Conservation (phyloP, 2,113 vertebrate genomes). For the Crotalus horridus region DNA sequence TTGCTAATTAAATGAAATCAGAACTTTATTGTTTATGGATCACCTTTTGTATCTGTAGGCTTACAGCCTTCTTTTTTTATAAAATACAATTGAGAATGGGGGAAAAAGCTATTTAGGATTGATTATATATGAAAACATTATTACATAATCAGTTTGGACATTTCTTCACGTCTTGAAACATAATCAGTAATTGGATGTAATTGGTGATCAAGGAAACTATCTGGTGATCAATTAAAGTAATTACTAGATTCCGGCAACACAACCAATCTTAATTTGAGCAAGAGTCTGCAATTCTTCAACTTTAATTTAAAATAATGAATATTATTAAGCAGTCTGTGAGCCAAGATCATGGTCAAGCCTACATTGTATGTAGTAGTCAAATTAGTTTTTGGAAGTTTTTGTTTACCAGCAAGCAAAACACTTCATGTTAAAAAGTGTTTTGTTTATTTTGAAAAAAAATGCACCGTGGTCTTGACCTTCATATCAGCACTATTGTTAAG, state of each 20-base stretch:
- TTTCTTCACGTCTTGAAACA: slow-evolving; percentile 89
- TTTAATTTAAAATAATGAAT: slow-evolving; percentile 90
- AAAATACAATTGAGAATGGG: slow-evolving; percentile 79
- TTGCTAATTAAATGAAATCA: slow-evolving; percentile 90
- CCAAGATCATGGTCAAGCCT: slow-evolving; percentile 79
- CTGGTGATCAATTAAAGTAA: slow-evolving; percentile 99
- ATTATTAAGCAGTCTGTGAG: slow-evolving; percentile 81
- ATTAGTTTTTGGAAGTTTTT: slow-evolving; percentile 51
- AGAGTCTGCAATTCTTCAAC: slow-evolving; percentile 92
- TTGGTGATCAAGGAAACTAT: slow-evolving; percentile 96
- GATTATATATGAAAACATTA: slow-evolving; percentile 81
- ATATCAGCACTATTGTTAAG: slow-evolving; percentile 2
- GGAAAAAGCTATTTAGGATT: slow-evolving; percentile 87
- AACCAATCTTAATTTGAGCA: slow-evolving; percentile 90
- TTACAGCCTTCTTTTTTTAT: slow-evolving; percentile 70
- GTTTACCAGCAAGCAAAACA: slow-evolving; percentile 62
- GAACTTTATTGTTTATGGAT: slow-evolving; percentile 88
- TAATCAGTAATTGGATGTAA: slow-evolving; percentile 91
- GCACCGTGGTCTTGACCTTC: slow-evolving; percentile 14
- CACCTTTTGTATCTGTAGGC: slow-evolving; percentile 74
- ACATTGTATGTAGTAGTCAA: slow-evolving; percentile 55
- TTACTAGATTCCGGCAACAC: slow-evolving; percentile 98
- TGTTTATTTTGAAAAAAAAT: slow-evolving; percentile 28
- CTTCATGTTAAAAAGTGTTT: slow-evolving; percentile 35
- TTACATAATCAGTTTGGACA: slow-evolving; percentile 78